These are phyloP conservation scores for Styela clava DNA, from an alignment of 23 tunicate genomes.

Conservation along the genomic window DNA sequence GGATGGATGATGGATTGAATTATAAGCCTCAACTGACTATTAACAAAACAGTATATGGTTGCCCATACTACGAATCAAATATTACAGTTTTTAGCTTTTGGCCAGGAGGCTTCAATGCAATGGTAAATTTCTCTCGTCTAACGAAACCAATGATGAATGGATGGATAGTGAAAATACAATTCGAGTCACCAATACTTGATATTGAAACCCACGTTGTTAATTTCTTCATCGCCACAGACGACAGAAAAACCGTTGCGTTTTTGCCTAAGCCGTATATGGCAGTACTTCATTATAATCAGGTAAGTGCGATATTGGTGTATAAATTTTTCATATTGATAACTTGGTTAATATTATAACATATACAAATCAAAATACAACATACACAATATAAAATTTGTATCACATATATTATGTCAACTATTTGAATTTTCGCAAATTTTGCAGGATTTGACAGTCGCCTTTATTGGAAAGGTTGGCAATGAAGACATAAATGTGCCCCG, in stretches of 20 bases:
- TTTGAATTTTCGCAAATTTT: no score
- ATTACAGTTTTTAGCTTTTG: slow-evolving; percentile 29
- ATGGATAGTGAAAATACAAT: slow-evolving; percentile 35
- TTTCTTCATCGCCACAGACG: slow-evolving; percentile 25
- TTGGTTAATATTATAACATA: no score
- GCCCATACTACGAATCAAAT: slow-evolving; percentile 58
- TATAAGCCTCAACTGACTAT: slow-evolving; percentile 16
- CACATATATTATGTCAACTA: no score
- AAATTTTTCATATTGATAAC: background rate
- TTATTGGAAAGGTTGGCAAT: background rate
- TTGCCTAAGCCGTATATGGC: slow-evolving; percentile 31
- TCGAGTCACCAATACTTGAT: background rate
- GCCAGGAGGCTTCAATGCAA: slow-evolving; percentile 51
- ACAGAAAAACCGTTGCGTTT: slow-evolving; percentile 22
- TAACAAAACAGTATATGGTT: slow-evolving; percentile 47
- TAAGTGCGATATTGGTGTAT: no score
- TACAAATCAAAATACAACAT: no score
- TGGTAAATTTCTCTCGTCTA: slow-evolving; percentile 19
- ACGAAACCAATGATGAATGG: slow-evolving; percentile 38
- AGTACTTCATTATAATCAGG: slow-evolving; percentile 36
- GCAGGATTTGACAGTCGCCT: slow-evolving; percentile 25
- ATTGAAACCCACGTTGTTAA: slow-evolving; percentile 29
- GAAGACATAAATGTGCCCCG: background rate
- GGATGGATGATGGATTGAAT: slow-evolving; percentile 19
- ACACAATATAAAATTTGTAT: no score